Evolutionary conservation across 2,888 invertebrate genomes (phyloP), one percentile per base, ranked within the genome.

Genomic region (Trichopria drosophilae): DNA sequence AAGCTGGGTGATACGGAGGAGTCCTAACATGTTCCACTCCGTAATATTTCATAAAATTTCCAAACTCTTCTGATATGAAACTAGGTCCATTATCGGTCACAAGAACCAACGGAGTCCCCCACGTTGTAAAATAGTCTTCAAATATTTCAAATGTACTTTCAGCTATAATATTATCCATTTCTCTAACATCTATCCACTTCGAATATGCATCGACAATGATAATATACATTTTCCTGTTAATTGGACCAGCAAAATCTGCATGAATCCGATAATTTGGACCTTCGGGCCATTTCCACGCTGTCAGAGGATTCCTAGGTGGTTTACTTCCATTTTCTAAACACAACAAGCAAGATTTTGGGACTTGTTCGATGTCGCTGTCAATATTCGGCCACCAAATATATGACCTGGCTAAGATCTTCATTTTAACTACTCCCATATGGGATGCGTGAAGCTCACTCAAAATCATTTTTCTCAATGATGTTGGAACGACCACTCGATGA

Each of bases 131-230:
- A 43, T 47, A 24, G 2, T 15, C 13, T n/a, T 42, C 9, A 6
- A 57, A 24, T 10, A 52, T 55, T 6, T 50, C 47, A 1, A 47
- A 28, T 1, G 53, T 52, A 40, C 36, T 43, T 6, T 32, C 18
- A 13, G n/a, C 15, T 16, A 55, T 48, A 2, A 46, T 31, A 2
- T 36, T 35, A 6, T 37, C 19, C 55, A 53, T 56, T 18, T 52
- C 28, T 18, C 52, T 16, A 19, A 51, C 24, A 52, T 77, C 76
- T 2, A 69, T 64, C 75, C 75, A 78, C 51, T 77, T 78, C 0
- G 74, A 73, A 53, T 22, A 40, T 6, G 28, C 12, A 28, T 56
- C 58, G 10, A 45, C 41, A 24, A 42, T 41, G 9, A 53, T 42
- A n/a, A n/a, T n/a, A n/a, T n/a, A n/a, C n/a, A n/a, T n/a, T n/a